Conservation (phyloP, 2,113 vertebrate genomes). For the Laticauda colubrina region DNA sequence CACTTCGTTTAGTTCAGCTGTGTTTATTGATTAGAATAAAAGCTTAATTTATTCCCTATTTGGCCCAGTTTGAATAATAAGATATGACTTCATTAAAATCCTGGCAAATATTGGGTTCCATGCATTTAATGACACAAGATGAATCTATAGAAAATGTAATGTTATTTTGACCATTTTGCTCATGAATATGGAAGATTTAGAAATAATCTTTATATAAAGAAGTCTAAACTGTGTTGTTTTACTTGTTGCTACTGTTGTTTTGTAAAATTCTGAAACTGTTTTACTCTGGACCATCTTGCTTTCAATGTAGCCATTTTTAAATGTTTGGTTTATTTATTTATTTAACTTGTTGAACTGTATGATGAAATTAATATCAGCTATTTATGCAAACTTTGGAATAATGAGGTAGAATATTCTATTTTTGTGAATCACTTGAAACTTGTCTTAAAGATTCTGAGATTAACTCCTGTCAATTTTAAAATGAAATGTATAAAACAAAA, state of each 20-base stretch:
- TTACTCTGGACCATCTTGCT: not conserved
- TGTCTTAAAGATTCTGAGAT: not conserved
- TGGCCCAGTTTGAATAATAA: not conserved
- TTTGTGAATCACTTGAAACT: not conserved
- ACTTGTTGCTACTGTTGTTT: not conserved
- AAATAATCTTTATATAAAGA: not conserved
- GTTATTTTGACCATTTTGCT: not conserved
- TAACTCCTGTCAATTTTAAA: not conserved
- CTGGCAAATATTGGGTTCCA: not conserved
- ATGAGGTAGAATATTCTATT: not conserved
- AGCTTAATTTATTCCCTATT: not conserved
- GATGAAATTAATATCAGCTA: not conserved
- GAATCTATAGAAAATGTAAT: not conserved
- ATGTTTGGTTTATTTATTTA: not conserved
- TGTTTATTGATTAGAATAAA: not conserved
- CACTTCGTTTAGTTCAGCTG: not conserved
- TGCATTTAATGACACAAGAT: not conserved
- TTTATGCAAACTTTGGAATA: not conserved
- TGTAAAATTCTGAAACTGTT: not conserved
- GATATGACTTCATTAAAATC: not conserved
- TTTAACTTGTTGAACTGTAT: not conserved
- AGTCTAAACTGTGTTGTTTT: not conserved
- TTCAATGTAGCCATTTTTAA: not conserved
- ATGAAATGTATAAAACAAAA: not conserved
- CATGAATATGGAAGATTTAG: not conserved